Base-by-base conservation (phyloP, 2,113 vertebrate genomes). In the Actenoides hombroni region DNA sequence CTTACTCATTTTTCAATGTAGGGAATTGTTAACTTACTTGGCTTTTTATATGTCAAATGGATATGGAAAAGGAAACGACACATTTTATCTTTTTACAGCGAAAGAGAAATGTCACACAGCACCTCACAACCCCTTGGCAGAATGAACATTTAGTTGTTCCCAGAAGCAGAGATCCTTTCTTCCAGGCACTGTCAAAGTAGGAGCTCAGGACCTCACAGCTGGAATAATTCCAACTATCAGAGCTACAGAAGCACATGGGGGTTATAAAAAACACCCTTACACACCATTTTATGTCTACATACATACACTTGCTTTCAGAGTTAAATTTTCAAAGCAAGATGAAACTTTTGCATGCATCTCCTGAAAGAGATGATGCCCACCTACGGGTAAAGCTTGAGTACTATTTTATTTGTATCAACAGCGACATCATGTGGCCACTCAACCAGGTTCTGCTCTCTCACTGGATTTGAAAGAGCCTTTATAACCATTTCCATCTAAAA, bases 401-500 rank as follows among this genome's bases (percentile, higher is more conserved):
- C 3, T 24, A 2, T 54, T 70, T 53, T 26, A 60, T 56, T 65
- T 76, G 44, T 19, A 83, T 25, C 56, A 92, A 88, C 21, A 86
- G 78, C 21, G 90, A 92, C 97, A 96, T 49, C 94, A 92, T 49
- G 87, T 5, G 91, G 94, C 16, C 90, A 70, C 53, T 35, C 54
- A 70, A 13, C 6, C 48, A 57, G 8, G 14, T 69, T 65, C 48
- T 35, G 13, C 5, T 35, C 56, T 28, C 63, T 18, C 49, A 44
- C 8, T 28, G 5, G 24, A 35, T 68, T 79, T 51, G 16, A 56
- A 70, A 37, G 6, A 61, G 25, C 4, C 10, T 37, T 67, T 61
- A 37, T 4, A 83, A 75, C 24, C 0, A 0, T 11, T 49, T 68
- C 53, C 11, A 60, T 26, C 29, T 51, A 85, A 71, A 79, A 71